Evolutionary conservation across 2,888 invertebrate genomes (phyloP), one percentile per base, ranked within the genome.

Genomic region (Pilophorus perplexus): DNA sequence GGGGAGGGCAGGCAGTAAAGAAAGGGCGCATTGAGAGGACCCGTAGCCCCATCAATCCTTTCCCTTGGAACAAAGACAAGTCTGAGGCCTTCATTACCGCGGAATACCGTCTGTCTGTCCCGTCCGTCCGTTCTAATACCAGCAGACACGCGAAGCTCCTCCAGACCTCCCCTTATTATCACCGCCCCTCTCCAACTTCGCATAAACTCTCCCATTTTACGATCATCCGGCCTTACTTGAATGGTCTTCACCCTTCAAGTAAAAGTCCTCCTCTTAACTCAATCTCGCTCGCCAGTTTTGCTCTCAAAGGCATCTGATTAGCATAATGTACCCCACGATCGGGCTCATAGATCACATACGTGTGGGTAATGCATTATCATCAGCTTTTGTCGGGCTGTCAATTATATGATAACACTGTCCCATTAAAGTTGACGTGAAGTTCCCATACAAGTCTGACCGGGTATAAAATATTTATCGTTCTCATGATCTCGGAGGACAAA

Each of bases 81-180:
- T 25, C 59, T 59, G 59, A 59, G 44, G 59, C 59, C 59, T 59
- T 59, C 44, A 59, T 59, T 44, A 59, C 59, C 59, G 59, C 23
- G 27, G 55, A 59, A 44, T 59, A 42, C 25, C 44, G 42, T 42
- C 27, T 27, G 59, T 42, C 44, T 33, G 59, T 25, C 59, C 23
- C 20, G 40, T 27, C 42, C 25, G 6, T 27, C 59, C 20, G 22
- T 38, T 38, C 55, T 42, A 42, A 59, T 44, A 44, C 59, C 59
- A 33, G 22, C 40, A 59, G 44, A 59, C 59, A 59, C 59, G 59
- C 59, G 22, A 59, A 59, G 25, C 23, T 8, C 59, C 38, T 12
- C 12, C 16, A 16, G 22, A n/a, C 55, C 22, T 14, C 20, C 59
- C 25, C 44, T 59, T 59, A 59, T 59, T 59, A 54, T 38, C 42